A percentile compares a stretch with the other conserved stretches of the same genome.
phyloP scores from a whole-genome alignment of 2,113 vertebrate genomes.

The Sinocyclocheilus anophthalmus region DNA sequence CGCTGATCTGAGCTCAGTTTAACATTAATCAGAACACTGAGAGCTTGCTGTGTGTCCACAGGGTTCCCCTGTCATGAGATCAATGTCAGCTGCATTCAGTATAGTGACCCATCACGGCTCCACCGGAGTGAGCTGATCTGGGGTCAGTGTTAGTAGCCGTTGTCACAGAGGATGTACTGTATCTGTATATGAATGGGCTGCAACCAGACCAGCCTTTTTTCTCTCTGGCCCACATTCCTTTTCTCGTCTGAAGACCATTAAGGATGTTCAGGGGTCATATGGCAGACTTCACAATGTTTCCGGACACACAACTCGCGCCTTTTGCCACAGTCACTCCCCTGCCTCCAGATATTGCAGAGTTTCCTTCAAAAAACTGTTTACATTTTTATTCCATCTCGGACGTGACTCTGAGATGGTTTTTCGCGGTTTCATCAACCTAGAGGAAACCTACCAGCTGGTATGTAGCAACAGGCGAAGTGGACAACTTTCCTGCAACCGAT shows the following conservation, averaged over 20 bases:
- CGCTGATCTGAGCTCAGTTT: conserved; percentile 37
- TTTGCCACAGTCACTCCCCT: neutral
- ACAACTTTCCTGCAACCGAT: neutral
- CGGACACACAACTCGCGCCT: conserved; percentile 27
- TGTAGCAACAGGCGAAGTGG: conserved; percentile 16
- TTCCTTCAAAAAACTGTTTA: neutral
- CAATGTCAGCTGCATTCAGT: conserved; percentile 11
- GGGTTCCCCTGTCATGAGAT: conserved; percentile 20
- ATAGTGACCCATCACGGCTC: conserved; percentile 11
- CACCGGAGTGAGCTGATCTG: neutral
- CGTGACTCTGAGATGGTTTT: neutral
- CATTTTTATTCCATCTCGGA: neutral
- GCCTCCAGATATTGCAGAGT: neutral
- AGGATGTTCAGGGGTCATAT: conserved; percentile 35
- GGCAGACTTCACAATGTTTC: conserved; percentile 27
- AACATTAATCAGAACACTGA: conserved; percentile 7
- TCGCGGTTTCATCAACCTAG: neutral
- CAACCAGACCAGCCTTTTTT: conserved; percentile 44
- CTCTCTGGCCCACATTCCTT: conserved; percentile 46
- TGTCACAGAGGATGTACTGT: conserved; percentile 46
- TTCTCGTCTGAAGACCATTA: conserved; percentile 21
- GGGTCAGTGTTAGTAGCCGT: neutral
- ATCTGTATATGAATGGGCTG: conserved; percentile 14
- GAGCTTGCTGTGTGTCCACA: conserved; percentile 26
- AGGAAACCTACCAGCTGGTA: conserved; percentile 43